Percentiles rank a stretch among this genome's conserved stretches.
Evolutionary conservation across 2,888 invertebrate species (phyloP).

Genomic region (Psylliodes chrysocephalus): DNA sequence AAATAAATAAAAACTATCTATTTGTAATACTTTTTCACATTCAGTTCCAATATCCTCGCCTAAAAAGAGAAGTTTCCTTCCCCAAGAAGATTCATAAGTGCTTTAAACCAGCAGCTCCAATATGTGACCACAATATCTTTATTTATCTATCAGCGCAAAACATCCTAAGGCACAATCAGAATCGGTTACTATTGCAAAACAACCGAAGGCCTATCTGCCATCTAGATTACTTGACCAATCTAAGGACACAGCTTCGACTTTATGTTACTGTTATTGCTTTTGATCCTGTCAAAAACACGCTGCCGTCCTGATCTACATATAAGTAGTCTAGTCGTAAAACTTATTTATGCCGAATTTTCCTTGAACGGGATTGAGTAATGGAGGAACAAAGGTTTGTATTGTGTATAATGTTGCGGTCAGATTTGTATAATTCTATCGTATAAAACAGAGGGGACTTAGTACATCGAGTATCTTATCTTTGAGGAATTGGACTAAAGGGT

Average conservation of each 20-base stretch:
- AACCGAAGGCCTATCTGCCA: slow-evolving; percentile 51
- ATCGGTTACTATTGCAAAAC: slow-evolving; percentile 58
- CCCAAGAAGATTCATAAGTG: neutral
- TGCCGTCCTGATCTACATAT: slow-evolving; percentile 53
- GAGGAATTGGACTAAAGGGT: slow-evolving; percentile 42
- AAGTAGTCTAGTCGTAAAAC: slow-evolving; percentile 53
- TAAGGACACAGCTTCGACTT: slow-evolving; percentile 60
- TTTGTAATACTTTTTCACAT: too few species aligned
- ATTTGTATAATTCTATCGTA: slow-evolving; percentile 50
- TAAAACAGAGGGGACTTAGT: slow-evolving; percentile 44
- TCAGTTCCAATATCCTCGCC: too few species aligned
- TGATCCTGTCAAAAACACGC: slow-evolving; percentile 62
- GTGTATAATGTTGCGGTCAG: slow-evolving; percentile 51
- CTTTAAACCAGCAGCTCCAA: slow-evolving; percentile 44
- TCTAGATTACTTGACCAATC: slow-evolving; percentile 62
- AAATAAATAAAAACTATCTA: too few species aligned
- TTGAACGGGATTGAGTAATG: slow-evolving; percentile 55
- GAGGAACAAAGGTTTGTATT: slow-evolving; percentile 51
- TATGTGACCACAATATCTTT: slow-evolving; percentile 58
- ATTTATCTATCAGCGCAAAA: slow-evolving; percentile 63
- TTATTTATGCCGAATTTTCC: slow-evolving; percentile 53
- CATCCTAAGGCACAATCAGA: slow-evolving; percentile 46
- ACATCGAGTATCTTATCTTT: slow-evolving; percentile 44
- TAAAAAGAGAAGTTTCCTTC: neutral
- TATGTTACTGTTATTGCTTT: slow-evolving; percentile 63